A percentile compares a stretch with the other conserved stretches of the same genome.
Conservation (phyloP, 2,113 vertebrate genomes). For the Taurulus bubalis region DNA sequence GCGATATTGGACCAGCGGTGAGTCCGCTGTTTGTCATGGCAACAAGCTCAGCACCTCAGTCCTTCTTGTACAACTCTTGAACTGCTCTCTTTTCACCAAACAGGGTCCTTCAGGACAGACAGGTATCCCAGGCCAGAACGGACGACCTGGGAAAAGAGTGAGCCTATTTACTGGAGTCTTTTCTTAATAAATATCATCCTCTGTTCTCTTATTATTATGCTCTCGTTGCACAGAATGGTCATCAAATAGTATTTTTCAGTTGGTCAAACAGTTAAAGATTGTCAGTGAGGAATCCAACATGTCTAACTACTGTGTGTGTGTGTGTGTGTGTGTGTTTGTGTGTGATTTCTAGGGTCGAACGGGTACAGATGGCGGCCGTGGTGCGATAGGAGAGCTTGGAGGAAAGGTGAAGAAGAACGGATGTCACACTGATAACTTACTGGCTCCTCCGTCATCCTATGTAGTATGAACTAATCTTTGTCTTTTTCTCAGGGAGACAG, state of each 20-base stretch:
- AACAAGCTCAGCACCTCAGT: constrained; percentile 11
- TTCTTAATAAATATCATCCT: background rate
- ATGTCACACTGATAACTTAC: background rate
- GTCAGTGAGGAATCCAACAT: background rate
- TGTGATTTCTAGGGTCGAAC: constrained; percentile 86
- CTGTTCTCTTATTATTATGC: background rate
- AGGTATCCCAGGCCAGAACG: constrained; percentile 77
- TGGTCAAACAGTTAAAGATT: background rate
- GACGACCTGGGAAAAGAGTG: constrained; percentile 80
- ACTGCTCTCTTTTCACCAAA: background rate
- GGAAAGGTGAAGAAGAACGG: constrained; percentile 85
- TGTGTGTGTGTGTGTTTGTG: constrained; percentile 28
- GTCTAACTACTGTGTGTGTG: constrained; percentile 17
- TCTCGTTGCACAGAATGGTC: background rate
- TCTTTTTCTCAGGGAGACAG: constrained; percentile 88
- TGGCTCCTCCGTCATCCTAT: background rate
- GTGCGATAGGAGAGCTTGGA: constrained; percentile 92
- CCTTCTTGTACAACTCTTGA: background rate
- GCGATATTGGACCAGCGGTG: constrained; percentile 90
- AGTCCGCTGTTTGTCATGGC: constrained; percentile 36
- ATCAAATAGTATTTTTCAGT: background rate
- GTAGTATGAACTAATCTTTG: background rate
- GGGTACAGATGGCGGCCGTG: constrained; percentile 91
- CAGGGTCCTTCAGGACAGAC: constrained; percentile 76
- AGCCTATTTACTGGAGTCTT: background rate